These are phyloP conservation scores for Coelopa frigida DNA, from an alignment of 1,140 invertebrate genomes.

Conservation along the genomic window DNA sequence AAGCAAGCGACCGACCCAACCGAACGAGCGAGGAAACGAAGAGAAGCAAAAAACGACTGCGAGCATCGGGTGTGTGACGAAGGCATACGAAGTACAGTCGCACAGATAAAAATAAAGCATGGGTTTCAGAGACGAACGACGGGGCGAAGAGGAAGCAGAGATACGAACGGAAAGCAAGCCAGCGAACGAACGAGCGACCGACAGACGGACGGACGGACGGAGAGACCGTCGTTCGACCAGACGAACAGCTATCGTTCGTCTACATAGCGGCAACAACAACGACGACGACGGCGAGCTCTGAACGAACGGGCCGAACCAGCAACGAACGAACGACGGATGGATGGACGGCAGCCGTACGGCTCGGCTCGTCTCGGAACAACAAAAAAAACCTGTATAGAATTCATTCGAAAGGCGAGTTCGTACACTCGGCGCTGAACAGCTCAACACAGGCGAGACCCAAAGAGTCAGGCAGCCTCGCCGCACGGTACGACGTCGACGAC, in stretches of 20 bases:
- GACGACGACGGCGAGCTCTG: constrained; percentile 10
- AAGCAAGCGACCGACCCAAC: constrained; percentile 17
- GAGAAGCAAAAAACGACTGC: constrained; percentile 3
- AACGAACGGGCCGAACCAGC: constrained; percentile 14
- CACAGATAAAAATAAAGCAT: constrained; percentile 42
- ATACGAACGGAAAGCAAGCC: constrained; percentile 15
- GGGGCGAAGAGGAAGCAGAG: constrained; percentile 9
- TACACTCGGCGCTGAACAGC: too few species aligned
- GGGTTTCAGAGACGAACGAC: constrained; percentile 17
- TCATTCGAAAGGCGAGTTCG: too few species aligned
- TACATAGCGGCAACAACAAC: constrained; percentile 11
- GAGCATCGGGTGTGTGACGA: constrained; percentile 7
- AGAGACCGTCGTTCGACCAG: too few species aligned
- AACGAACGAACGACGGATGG: too few species aligned
- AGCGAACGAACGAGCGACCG: constrained; percentile 18
- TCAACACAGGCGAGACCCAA: too few species aligned
- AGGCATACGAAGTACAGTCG: constrained; percentile 37
- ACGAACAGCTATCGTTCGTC: too few species aligned
- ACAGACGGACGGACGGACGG: too few species aligned
- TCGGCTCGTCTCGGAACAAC: too few species aligned
- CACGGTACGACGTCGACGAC: too few species aligned
- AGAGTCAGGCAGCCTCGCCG: too few species aligned
- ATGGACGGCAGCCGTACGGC: too few species aligned
- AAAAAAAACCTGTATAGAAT: too few species aligned
- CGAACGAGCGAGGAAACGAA: constrained; percentile 2